Base-by-base conservation (phyloP, 2,113 vertebrate species). In the Lagenorhynchus albirostris region DNA sequence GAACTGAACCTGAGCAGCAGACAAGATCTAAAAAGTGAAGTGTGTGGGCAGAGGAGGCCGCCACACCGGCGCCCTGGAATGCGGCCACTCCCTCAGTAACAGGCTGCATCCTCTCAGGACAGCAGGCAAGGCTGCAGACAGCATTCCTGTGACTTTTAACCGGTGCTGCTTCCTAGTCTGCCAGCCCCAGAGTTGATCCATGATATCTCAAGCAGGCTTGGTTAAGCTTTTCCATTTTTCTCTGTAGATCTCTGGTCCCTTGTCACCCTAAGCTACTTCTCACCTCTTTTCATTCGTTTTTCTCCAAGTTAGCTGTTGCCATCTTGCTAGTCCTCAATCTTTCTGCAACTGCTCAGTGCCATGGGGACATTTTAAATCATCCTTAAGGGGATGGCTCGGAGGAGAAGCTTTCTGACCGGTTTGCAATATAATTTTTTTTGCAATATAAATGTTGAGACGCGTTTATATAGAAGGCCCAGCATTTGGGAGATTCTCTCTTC, bases 21-120 rank as follows among this genome's bases (percentile, higher is more conserved):
- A 36, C 79, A 44, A 80, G 70, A 89, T 89, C 71, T 81, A 15
- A 55, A 63, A 73, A 89, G 29, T 41, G 31, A 41, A 88, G 58
- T 50, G n/a, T 2, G 20, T 23, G 53, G 38, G 31, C 74, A 44
- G 38, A 70, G 58, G 8, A 15, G 50, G 76, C 47, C 1, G 17
- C 33, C 5, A 53, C 36, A 65, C 8, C 65, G 6, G 4, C 1
- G 6, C 91, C 38, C 47, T 1, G 3, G 15, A 6, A 31, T 13
- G 11, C 36, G 31, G n/a, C 53, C 25, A 1, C 2, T 26, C 73
- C 73, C 67, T 68, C 29, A 8, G 8, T 6, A 38, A 31, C 47
- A 65, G 0, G 12, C 68, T 41, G 25, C 10, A 6, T 10, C 5
- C 53, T 62, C 41, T 53, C 74, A 55, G 3, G 55, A 11, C 0